Evolutionary conservation across 2,113 vertebrate species (phyloP), one percentile per base, ranked within the genome.

Genomic region (Danionella cerebrum): DNA sequence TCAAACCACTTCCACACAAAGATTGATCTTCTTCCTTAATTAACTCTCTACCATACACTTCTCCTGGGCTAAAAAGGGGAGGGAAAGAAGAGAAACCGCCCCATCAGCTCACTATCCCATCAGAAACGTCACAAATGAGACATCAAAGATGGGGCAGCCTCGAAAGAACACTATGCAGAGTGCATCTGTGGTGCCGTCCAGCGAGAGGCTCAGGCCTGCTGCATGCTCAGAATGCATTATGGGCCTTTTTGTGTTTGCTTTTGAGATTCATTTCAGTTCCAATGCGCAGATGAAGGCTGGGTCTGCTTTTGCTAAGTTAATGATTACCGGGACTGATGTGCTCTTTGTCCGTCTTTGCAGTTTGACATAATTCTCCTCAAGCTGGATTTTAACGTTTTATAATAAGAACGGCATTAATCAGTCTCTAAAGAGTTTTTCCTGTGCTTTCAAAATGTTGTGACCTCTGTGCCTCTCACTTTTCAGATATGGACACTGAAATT

Each of bases 21-120:
- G 83, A 84, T 81, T 72, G 79, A 71, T 78, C 76, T 73, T 80
- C 57, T 82, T 82, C 70, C 80, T 79, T 86, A 85, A 86, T 89
- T 86, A 86, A 86, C 76, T 87, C 75, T 85, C 54, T 27, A 16
- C 54, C 62, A 36, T 62, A 51, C 41, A 69, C 55, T 65, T 70
- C 52, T 59, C 47, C 44, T 27, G 47, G n/a, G 11, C 59, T 21
- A 44, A 24, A 24, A 8, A 25, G 39, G 5, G 13, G 41, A 18
- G 3, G 25, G 54, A 24, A 18, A n/a, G n/a, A n/a, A n/a, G n/a
- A 69, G 27, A 19, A 57, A 55, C 45, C 51, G 36, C 53, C 8
- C 27, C 24, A 21, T 27, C 16, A 18, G 33, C 14, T 54, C 42
- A 36, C 29, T 24, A 12, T 48, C 53, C 42, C 52, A 70, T 66